A percentile compares a stretch with the other conserved stretches of the same genome.
Evolutionary conservation across 2,797 vertebrate species (phyloP).

Genomic region (Sebastes matsubarae): DNA sequence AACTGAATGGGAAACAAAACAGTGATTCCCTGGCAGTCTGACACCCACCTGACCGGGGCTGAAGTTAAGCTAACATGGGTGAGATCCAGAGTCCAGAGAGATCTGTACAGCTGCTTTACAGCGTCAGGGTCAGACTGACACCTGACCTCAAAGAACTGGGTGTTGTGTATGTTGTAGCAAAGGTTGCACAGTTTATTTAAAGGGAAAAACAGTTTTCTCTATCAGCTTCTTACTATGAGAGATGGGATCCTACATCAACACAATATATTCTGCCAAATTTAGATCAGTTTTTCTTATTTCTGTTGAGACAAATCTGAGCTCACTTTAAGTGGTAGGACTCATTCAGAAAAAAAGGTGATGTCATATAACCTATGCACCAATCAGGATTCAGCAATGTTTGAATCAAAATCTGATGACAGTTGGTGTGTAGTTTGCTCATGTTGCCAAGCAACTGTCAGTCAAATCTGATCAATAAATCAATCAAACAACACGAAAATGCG

Average conservation of each 20-base stretch:
- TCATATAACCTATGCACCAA: too few relatives aligned
- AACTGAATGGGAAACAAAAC: conserved; percentile 32
- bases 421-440: too few relatives aligned
- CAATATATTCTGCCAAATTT: not conserved
- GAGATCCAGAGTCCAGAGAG: conserved; percentile 14
- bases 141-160: not conserved
- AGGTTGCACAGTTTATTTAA: not conserved
- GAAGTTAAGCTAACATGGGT: conserved; percentile 30
- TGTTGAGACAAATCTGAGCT: not conserved
- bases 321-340: not conserved
- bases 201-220: not conserved
- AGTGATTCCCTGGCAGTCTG: conserved; percentile 4
- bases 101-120: conserved; percentile 35
- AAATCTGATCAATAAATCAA: too few relatives aligned
- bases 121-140: conserved; percentile 22
- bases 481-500: too few relatives aligned
- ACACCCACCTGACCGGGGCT: conserved; percentile 19
- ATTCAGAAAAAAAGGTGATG: not conserved
- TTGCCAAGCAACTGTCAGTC: too few relatives aligned
- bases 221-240: not conserved
- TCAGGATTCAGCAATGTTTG: too few relatives aligned
- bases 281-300: not conserved
- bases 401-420: too few relatives aligned
- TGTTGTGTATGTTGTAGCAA: not conserved
- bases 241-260: not conserved